Conservation (phyloP, 2,888 invertebrate species). For the Drosophila percnosoma region DNA sequence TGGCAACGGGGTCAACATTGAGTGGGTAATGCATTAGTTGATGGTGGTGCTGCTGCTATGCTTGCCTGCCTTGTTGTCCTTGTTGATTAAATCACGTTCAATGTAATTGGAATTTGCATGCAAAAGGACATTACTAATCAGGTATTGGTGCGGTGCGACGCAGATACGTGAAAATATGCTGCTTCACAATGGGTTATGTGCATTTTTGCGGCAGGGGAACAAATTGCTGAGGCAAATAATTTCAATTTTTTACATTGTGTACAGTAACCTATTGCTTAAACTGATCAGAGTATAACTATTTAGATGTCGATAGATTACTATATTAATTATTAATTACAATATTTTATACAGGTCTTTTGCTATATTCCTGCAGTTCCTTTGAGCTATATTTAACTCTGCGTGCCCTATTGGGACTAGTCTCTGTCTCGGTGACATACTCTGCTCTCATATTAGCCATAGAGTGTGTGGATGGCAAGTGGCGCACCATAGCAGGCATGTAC, state of each 20-base stretch:
- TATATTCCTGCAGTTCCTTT: constrained; percentile 90
- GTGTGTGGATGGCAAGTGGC: constrained; percentile 91
- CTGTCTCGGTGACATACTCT: constrained; percentile 93
- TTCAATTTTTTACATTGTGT: not conserved
- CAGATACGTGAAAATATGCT: not conserved
- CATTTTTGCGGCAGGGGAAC: constrained; percentile 4
- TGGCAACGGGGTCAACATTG: constrained; percentile 66
- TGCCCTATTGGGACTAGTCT: constrained; percentile 90
- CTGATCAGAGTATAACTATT: not conserved
- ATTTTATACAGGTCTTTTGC: constrained; percentile 85
- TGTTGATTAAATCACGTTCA: constrained; percentile 75
- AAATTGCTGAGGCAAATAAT: not conserved
- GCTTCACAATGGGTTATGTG: constrained; percentile 3
- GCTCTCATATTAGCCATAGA: constrained; percentile 92
- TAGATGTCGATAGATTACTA: not conserved
- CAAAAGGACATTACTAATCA: constrained; percentile 68
- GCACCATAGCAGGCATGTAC: constrained; percentile 92
- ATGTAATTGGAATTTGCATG: constrained; percentile 70
- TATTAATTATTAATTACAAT: not conserved
- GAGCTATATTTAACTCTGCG: constrained; percentile 89
- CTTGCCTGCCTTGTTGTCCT: constrained; percentile 60
- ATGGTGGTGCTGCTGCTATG: constrained; percentile 25
- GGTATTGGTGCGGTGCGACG: constrained; percentile 11
- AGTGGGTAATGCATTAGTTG: constrained; percentile 43
- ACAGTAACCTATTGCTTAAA: constrained; percentile 6